Percentiles rank a stretch among this genome's conserved stretches.
Evolutionary conservation across 2,888 invertebrate species (phyloP).

Genomic region (Polyommatus iphigenia): DNA sequence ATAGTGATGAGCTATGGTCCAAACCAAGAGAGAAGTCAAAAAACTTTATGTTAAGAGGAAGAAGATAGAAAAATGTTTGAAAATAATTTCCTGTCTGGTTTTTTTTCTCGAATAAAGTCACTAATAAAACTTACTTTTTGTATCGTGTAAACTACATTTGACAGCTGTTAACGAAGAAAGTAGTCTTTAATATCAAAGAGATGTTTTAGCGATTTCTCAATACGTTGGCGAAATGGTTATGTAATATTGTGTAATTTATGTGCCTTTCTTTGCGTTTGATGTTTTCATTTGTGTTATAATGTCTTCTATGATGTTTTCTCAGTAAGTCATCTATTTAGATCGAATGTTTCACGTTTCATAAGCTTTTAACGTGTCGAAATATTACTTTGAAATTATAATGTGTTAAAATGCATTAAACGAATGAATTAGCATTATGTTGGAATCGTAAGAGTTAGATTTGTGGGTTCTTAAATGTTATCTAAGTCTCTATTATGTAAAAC

Average conservation of each 20-base stretch:
- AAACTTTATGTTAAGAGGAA: no score
- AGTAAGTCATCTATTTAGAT: not conserved
- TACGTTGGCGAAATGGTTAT: not conserved
- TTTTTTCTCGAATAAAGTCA: not conserved
- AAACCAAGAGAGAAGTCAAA: not conserved
- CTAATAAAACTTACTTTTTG: not conserved
- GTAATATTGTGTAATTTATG: not conserved
- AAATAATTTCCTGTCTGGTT: not conserved
- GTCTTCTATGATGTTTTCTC: conserved; percentile 3
- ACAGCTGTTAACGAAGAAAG: conserved; percentile 3
- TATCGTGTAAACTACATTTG: not conserved
- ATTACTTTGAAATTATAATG: not conserved
- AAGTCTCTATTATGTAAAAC: no score
- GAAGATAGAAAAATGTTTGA: not conserved
- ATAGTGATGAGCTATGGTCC: not conserved
- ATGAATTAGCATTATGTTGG: not conserved
- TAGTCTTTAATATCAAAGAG: not conserved
- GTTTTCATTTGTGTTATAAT: conserved; percentile 1
- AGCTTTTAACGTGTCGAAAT: conserved; percentile 8
- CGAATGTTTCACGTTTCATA: conserved; percentile 1
- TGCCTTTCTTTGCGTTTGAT: conserved; percentile 5
- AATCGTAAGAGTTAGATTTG: not conserved
- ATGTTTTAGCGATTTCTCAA: not conserved
- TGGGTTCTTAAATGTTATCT: not conserved
- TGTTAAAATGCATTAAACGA: not conserved